These are phyloP conservation scores for Amblyopsis hoosieri DNA, from an alignment of 2,797 vertebrate genomes.

Conservation along the genomic window DNA sequence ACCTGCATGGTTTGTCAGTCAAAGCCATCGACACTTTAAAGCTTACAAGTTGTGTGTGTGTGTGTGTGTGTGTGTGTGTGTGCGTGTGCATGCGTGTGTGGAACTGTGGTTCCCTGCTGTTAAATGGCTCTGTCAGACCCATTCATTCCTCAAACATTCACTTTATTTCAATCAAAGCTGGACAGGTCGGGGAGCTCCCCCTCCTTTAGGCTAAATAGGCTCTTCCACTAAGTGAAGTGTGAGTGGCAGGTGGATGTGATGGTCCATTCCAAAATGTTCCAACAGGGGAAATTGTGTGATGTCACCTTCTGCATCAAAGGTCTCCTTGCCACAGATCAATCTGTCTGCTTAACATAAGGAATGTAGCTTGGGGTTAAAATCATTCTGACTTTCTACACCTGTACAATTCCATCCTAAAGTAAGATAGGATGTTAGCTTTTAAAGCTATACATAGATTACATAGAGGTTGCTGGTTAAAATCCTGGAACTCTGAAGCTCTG, in stretches of 20 bases:
- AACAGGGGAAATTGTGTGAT: slow-evolving; percentile 43
- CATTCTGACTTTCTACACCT: slow-evolving; percentile 53
- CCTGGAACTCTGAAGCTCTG: too few relatives aligned
- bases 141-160: slow-evolving; percentile 40
- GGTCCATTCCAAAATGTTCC: slow-evolving; percentile 36
- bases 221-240: slow-evolving; percentile 55
- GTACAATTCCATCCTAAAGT: slow-evolving; percentile 27
- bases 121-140: slow-evolving; percentile 47
- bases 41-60: slow-evolving; percentile 26
- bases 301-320: slow-evolving; percentile 66
- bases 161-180: slow-evolving; percentile 60
- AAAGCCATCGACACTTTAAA: slow-evolving; percentile 46
- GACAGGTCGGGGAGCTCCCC: slow-evolving; percentile 56
- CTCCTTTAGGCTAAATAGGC: slow-evolving; percentile 52
- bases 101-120: slow-evolving; percentile 50
- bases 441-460: neutral
- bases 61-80: neutral
- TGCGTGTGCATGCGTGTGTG: slow-evolving; percentile 20
- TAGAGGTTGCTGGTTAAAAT: too few relatives aligned
- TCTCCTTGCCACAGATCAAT: slow-evolving; percentile 58
- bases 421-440: neutral
- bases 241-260: slow-evolving; percentile 62
- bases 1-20: slow-evolving; percentile 51
- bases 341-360: slow-evolving; percentile 62
- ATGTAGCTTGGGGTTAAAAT: slow-evolving; percentile 59